Evolutionary conservation across 2,113 vertebrate genomes (phyloP), one percentile per base, ranked within the genome.

Genomic region (Corynorhinus townsendii): DNA sequence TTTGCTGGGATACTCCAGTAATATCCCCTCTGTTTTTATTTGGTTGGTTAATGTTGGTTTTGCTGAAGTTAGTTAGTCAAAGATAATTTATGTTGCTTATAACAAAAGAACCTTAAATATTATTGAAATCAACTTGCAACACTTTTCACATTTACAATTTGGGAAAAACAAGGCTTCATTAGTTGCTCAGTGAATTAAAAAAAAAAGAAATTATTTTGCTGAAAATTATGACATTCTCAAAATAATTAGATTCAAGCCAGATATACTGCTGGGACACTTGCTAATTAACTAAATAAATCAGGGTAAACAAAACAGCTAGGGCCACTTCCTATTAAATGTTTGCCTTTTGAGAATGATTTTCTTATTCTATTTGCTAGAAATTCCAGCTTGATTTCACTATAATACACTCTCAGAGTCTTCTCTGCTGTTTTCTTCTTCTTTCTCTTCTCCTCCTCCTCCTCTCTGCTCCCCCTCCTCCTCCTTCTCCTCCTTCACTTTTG

Each of bases 211-310:
- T 93, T 94, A 91, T 93, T 95, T 95, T 89, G 22, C 49, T 93
- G 90, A 89, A 95, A 95, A 87, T 89, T 43, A 91, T 93, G 90
- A 79, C 5, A 68, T 93, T 93, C 76, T 96, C 81, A 89, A 64
- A 90, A 95, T 93, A 95, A 96, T 97, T 94, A 93, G 81, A 92
- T 89, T 91, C 52, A 62, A 87, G 38, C 22, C 56, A 76, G 92
- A 96, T 84, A 90, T 89, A 86, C 95, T 91, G 43, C 85, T 93
- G 87, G 59, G 62, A 84, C 52, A 80, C 64, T 86, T 95, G 81
- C 24, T 87, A 87, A 96, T 93, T 92, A 96, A 87, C 86, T 93
- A 76, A 91, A 77, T 19, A 56, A 95, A 87, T 93, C 83, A 69
- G 69, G 38, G 43, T 66, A 93, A 95, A 92, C 87, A 96, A 95